Percentiles rank a stretch among this genome's conserved stretches.
These are phyloP conservation scores for Poeciliopsis paucimaculata DNA, from an alignment of 2,797 vertebrate genomes.

Conservation along the genomic window DNA sequence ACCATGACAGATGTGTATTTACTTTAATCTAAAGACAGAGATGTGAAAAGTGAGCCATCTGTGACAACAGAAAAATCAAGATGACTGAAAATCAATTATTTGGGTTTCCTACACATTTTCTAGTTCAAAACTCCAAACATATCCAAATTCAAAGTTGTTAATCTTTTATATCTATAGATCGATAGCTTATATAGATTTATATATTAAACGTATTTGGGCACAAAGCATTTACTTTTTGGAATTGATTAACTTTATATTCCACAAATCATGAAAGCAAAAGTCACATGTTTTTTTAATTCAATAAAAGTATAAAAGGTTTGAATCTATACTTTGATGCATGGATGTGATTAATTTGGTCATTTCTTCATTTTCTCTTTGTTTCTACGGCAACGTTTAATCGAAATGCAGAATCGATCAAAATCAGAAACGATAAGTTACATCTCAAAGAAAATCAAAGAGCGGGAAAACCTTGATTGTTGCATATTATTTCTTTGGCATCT, in stretches of 20 bases:
- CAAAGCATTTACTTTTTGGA: neutral
- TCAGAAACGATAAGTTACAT: neutral
- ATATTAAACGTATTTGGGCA: neutral
- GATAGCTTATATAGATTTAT: neutral
- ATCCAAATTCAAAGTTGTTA: neutral
- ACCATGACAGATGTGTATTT: neutral
- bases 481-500: neutral
- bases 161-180: neutral
- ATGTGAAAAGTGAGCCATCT: constrained; percentile 19
- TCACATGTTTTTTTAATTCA: neutral
- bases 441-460: neutral
- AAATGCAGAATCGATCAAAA: neutral
- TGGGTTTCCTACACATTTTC: neutral
- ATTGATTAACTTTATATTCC: neutral
- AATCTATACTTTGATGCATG: neutral
- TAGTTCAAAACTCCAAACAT: neutral
- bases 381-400: neutral
- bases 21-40: constrained; percentile 6
- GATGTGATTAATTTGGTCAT: neutral
- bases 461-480: neutral
- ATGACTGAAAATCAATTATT: neutral
- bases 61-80: neutral
- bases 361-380: neutral
- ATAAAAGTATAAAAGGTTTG: neutral
- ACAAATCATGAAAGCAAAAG: neutral